Evolutionary conservation across 2,113 vertebrate species (phyloP).

Genomic region (Epinephelus moara): DNA sequence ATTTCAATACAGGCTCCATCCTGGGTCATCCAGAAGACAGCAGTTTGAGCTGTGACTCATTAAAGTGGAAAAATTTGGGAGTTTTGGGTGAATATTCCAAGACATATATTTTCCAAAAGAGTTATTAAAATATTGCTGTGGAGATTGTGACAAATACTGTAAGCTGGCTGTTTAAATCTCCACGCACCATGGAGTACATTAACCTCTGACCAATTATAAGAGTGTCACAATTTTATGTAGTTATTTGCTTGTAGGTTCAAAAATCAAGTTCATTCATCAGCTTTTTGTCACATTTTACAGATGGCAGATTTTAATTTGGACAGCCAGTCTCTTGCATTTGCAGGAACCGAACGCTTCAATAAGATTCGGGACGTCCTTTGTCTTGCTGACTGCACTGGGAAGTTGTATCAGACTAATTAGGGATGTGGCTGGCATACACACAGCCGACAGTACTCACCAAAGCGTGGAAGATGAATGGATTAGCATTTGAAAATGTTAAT

Average conservation of each 20-base stretch:
- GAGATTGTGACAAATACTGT: conserved; percentile 16
- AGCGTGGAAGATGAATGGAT: conserved; percentile 80
- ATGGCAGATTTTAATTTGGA: conserved; percentile 47
- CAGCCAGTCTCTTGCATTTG: conserved; percentile 16
- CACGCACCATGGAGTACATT: background rate
- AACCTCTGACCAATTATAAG: conserved; percentile 6
- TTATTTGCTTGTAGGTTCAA: conserved; percentile 12
- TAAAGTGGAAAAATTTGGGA: conserved; percentile 29
- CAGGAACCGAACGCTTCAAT: conserved; percentile 45
- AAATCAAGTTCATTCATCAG: conserved; percentile 31
- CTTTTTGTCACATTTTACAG: conserved; percentile 44
- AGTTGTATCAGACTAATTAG: conserved; percentile 76
- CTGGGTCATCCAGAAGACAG: conserved; percentile 57
- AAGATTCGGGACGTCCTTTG: conserved; percentile 61
- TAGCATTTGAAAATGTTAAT: conserved; percentile 84
- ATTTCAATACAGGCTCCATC: conserved; percentile 35
- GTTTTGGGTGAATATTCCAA: conserved; percentile 39
- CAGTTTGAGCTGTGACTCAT: conserved; percentile 50
- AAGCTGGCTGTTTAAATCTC: background rate
- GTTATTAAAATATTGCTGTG: conserved; percentile 20
- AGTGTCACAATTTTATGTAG: conserved; percentile 1
- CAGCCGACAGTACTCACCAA: conserved; percentile 61
- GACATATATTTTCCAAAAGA: conserved; percentile 28
- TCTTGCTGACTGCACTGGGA: conserved; percentile 69
- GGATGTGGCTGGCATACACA: conserved; percentile 69